Percentiles rank a stretch among this genome's conserved stretches.
Conservation (phyloP, 2,888 invertebrate genomes). For the Iselma pallidipennis region DNA sequence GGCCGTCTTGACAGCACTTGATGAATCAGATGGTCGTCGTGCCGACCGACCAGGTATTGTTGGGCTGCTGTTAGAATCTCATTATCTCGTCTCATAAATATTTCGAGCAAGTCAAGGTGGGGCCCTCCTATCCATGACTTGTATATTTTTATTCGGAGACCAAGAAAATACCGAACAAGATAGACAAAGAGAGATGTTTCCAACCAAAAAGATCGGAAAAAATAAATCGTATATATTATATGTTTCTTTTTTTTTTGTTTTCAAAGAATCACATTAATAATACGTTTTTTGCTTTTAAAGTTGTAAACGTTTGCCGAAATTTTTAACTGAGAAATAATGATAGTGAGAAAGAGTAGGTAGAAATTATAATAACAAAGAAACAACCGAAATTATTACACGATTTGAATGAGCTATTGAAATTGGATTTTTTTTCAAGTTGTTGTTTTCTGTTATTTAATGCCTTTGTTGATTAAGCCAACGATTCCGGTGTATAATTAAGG, state of each 20-base stretch:
- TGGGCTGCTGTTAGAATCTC: constrained; percentile 43
- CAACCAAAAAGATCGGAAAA: constrained; percentile 24
- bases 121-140: constrained; percentile 23
- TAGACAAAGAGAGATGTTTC: background rate
- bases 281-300: constrained; percentile 26
- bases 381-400: constrained; percentile 1
- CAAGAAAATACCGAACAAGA: background rate
- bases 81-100: constrained; percentile 44
- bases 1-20: constrained; percentile 37
- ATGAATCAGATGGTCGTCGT: constrained; percentile 31
- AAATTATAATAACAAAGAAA: background rate
- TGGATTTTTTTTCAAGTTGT: constrained; percentile 4
- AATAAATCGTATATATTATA: constrained; percentile 43
- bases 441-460: background rate
- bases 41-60: constrained; percentile 28
- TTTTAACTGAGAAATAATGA: constrained; percentile 8
- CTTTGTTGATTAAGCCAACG: constrained; percentile 16
- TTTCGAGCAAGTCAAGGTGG: constrained; percentile 40
- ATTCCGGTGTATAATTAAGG: constrained; percentile 29
- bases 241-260: no score
- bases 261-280: constrained; percentile 44
- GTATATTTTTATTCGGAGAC: background rate
- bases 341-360: background rate
- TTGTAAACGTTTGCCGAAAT: constrained; percentile 8
- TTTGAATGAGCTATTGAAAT: constrained; percentile 23